A percentile compares a stretch with the other conserved stretches of the same genome.
Conservation (phyloP, 2,888 invertebrate species). For the Polia nebulosa region DNA sequence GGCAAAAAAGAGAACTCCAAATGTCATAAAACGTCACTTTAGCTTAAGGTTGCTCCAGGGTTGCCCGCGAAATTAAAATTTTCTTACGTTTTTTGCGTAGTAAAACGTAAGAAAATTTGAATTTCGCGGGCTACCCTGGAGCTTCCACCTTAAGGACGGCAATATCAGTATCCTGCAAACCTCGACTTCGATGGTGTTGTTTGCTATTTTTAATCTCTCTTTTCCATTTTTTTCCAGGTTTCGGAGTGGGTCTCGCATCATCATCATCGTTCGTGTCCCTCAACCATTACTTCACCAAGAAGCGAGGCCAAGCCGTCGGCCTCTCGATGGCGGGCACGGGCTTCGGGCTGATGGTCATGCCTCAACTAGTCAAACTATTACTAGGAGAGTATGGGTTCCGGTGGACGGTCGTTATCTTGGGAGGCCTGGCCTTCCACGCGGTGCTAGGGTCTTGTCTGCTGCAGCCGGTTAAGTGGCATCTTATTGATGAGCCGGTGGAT, state of each 20-base stretch:
- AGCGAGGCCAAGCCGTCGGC: conserved; percentile 95
- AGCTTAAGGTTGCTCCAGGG: too few species aligned
- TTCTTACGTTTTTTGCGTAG: too few species aligned
- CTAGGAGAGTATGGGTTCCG: conserved; percentile 92
- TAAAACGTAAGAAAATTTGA: too few species aligned
- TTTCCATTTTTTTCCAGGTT: conserved; percentile 86
- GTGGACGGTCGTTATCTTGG: conserved; percentile 93
- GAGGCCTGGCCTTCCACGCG: conserved; percentile 93
- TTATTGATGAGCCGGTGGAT: conserved; percentile 91
- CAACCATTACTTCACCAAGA: conserved; percentile 94
- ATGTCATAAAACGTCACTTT: too few species aligned
- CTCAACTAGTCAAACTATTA: conserved; percentile 93
- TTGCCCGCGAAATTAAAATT: too few species aligned
- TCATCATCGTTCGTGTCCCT: conserved; percentile 95
- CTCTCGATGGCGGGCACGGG: conserved; percentile 95
- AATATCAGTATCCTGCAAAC: background rate
- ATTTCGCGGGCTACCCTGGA: too few species aligned
- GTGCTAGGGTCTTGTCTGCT: conserved; percentile 92
- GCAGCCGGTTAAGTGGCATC: conserved; percentile 94
- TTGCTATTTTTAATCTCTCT: background rate
- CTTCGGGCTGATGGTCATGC: conserved; percentile 95
- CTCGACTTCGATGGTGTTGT: background rate
- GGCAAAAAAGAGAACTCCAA: too few species aligned
- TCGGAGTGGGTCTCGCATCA: conserved; percentile 94
- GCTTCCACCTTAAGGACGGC: too few species aligned